phyloP scores from a whole-genome alignment of 1,140 invertebrate species.

The Brachionus rotundiformis region DNA sequence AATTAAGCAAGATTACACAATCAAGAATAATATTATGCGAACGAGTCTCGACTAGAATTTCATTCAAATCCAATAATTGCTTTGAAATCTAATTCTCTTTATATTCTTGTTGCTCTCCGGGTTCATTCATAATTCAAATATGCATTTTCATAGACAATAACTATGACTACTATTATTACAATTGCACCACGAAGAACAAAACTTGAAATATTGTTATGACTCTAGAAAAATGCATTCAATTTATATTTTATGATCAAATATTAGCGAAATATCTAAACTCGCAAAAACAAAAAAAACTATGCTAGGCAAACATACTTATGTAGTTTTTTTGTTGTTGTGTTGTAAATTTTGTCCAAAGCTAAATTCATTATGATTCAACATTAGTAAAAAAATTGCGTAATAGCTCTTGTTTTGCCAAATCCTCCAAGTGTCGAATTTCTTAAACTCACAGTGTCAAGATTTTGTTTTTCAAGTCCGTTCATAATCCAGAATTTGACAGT shows the following conservation, averaged over 20 bases:
- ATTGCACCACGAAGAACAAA: neutral
- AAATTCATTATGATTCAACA: constrained; percentile 29
- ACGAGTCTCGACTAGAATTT: constrained; percentile 42
- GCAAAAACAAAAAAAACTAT: constrained; percentile 33
- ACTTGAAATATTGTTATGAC: constrained; percentile 28
- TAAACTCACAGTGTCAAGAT: neutral
- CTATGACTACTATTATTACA: constrained; percentile 28
- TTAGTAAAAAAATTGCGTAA: constrained; percentile 34
- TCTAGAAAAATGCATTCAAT: constrained; percentile 25
- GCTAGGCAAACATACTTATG: constrained; percentile 46
- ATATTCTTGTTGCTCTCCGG: neutral
- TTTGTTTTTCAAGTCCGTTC: constrained; percentile 6
- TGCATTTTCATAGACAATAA: constrained; percentile 33
- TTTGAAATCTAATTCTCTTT: neutral
- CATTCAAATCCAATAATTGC: constrained; percentile 29
- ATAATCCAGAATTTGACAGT: neutral
- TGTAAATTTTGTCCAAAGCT: constrained; percentile 7
- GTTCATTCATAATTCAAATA: constrained; percentile 39
- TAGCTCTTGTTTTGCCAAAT: neutral
- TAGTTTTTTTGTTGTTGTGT: constrained; percentile 17
- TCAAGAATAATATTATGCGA: constrained; percentile 22
- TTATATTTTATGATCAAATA: constrained; percentile 35
- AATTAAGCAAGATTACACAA: constrained; percentile 28
- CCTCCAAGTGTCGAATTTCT: neutral
- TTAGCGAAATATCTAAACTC: constrained; percentile 15